phyloP scores from a whole-genome alignment of 2,888 invertebrate genomes.

The Eledona agricola region DNA sequence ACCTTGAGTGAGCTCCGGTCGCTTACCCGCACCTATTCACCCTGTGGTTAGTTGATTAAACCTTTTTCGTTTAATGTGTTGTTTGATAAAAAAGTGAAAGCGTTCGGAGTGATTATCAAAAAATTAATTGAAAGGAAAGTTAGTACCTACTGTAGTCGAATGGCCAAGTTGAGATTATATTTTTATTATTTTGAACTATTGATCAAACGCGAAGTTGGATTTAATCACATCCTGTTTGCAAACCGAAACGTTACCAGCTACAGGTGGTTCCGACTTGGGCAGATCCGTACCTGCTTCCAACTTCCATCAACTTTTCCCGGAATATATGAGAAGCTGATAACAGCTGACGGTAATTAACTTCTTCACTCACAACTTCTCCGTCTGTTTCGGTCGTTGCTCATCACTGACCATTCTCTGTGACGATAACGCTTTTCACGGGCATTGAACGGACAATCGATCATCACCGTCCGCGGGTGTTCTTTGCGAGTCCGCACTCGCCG shows the following conservation, averaged over 20 bases:
- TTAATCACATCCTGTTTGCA: too few species aligned
- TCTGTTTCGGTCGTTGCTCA: constrained; percentile 6
- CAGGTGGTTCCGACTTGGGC: too few species aligned
- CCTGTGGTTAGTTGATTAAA: constrained; percentile 1
- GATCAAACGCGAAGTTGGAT: too few species aligned
- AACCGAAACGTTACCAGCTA: too few species aligned
- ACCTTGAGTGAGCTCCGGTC: constrained; percentile 11
- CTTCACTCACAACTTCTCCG: not conserved
- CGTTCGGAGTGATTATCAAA: not conserved
- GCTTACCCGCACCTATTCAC: constrained; percentile 9
- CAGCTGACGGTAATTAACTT: too few species aligned
- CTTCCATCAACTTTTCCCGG: too few species aligned
- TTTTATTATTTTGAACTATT: too few species aligned
- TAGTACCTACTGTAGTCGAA: too few species aligned
- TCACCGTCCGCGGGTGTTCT: constrained; percentile 10
- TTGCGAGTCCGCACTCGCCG: not conserved
- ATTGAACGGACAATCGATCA: constrained; percentile 28
- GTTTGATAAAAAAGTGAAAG: constrained; percentile 4
- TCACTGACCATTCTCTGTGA: constrained; percentile 17
- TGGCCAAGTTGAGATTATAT: too few species aligned
- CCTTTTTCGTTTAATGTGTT: not conserved
- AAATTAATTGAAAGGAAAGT: constrained; percentile 5
- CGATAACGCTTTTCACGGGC: constrained; percentile 20
- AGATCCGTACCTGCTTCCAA: too few species aligned
- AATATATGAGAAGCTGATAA: too few species aligned